These are phyloP conservation scores for Ctenopoma kingsleyae DNA, from an alignment of 2,797 vertebrate genomes.

Conservation along the genomic window DNA sequence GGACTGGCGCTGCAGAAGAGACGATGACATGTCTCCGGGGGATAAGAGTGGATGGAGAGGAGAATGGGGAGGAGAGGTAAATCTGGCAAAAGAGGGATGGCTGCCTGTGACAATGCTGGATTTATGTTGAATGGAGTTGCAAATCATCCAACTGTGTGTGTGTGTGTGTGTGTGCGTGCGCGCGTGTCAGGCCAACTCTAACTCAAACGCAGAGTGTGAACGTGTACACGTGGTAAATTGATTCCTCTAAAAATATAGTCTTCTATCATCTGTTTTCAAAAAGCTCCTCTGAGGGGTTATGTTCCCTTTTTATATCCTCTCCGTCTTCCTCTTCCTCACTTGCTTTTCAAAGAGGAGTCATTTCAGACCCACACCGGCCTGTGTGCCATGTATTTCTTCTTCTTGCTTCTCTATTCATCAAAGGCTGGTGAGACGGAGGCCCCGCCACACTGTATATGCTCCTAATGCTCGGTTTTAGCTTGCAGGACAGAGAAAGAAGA, in stretches of 20 bases:
- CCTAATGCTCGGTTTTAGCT: constrained; percentile 31
- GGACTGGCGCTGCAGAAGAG: constrained; percentile 39
- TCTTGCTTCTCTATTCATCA: constrained; percentile 50
- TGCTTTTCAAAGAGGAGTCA: constrained; percentile 46
- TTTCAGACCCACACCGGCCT: constrained; percentile 46
- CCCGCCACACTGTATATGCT: neutral
- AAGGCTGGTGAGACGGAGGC: constrained; percentile 37
- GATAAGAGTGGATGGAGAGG: constrained; percentile 29
- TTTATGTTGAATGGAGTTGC: constrained; percentile 47
- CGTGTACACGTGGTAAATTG: constrained; percentile 41
- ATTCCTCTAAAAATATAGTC: constrained; percentile 39
- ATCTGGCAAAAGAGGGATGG: constrained; percentile 26
- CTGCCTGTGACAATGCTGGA: constrained; percentile 35
- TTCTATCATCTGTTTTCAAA: constrained; percentile 50
- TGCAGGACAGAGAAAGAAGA: constrained; percentile 29
- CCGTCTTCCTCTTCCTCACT: constrained; percentile 21
- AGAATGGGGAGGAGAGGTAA: constrained; percentile 36
- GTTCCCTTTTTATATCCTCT: constrained; percentile 33
- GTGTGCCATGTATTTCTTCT: constrained; percentile 33
- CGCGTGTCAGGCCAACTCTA: constrained; percentile 7
- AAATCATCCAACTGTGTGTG: constrained; percentile 33
- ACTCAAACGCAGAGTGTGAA: constrained; percentile 39
- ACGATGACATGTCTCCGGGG: constrained; percentile 50
- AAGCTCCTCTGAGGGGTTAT: constrained; percentile 49
- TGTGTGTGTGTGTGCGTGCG: too few relatives aligned